phyloP scores from a whole-genome alignment of 2,797 vertebrate genomes.

The Danio albolineatus region DNA sequence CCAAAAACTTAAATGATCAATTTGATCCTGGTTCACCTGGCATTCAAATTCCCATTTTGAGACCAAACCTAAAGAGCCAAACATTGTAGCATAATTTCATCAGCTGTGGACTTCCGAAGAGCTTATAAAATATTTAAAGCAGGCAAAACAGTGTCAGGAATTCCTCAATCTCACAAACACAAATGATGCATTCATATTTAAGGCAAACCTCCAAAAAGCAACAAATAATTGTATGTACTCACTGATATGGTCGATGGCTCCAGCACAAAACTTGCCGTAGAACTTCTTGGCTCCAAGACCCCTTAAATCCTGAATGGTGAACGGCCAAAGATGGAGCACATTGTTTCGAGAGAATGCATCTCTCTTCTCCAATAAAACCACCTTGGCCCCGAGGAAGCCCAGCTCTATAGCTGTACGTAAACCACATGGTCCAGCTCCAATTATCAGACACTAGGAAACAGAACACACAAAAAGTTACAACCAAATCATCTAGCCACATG shows the following conservation, averaged over 20 bases:
- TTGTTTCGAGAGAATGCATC: conserved; percentile 98
- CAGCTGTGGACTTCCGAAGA: too few relatives aligned
- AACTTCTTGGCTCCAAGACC: conserved; percentile 98
- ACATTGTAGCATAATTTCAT: too few relatives aligned
- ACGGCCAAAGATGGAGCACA: conserved; percentile 97
- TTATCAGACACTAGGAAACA: conserved; percentile 91
- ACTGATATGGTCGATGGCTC: conserved; percentile 99
- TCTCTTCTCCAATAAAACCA: conserved; percentile 95
- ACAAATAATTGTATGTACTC: conserved; percentile 68
- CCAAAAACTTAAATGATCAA: too few relatives aligned
- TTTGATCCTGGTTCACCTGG: too few relatives aligned
- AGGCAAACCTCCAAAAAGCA: too few relatives aligned
- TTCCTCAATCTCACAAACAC: too few relatives aligned
- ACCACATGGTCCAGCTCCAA: conserved; percentile 97
- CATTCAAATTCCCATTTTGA: too few relatives aligned
- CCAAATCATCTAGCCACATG: not conserved
- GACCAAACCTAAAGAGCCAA: too few relatives aligned
- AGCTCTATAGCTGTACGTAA: conserved; percentile 96
- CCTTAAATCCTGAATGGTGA: conserved; percentile 95
- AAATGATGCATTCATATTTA: too few relatives aligned
- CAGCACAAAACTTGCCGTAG: conserved; percentile 97
- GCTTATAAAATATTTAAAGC: too few relatives aligned
- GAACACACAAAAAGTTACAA: not conserved
- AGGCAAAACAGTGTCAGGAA: too few relatives aligned
- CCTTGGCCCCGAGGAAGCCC: conserved; percentile 93